phyloP scores from a whole-genome alignment of 2,113 vertebrate species.

The Heterochromis multidens region DNA sequence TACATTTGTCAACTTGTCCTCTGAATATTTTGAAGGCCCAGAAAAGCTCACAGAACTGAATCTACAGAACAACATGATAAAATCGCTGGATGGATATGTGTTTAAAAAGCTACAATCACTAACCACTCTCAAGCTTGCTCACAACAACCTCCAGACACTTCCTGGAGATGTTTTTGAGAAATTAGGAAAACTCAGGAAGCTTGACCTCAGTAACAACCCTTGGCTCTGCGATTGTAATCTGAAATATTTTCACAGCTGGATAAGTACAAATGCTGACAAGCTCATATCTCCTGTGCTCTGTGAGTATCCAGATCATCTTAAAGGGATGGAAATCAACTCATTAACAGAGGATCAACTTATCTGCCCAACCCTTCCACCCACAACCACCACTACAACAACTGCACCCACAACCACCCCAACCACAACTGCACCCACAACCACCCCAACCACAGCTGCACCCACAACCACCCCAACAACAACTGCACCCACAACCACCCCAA shows the following conservation, averaged over 20 bases:
- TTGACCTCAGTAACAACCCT: constrained; percentile 75
- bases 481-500: neutral
- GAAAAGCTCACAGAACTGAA: constrained; percentile 71
- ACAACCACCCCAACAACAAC: neutral
- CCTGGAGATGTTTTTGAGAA: constrained; percentile 57
- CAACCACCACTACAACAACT: neutral
- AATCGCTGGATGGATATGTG: constrained; percentile 43
- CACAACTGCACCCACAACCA: neutral
- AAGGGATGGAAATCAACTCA: constrained; percentile 36
- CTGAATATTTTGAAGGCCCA: constrained; percentile 71
- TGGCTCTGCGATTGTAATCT: constrained; percentile 86
- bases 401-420: neutral
- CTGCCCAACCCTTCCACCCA: constrained; percentile 52
- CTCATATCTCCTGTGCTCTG: constrained; percentile 57
- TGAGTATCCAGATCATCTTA: constrained; percentile 62
- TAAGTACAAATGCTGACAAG: constrained; percentile 51
- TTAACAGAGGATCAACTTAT: constrained; percentile 64
- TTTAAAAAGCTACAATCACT: constrained; percentile 68
- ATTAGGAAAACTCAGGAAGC: constrained; percentile 59
- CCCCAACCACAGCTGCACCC: neutral
- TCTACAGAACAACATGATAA: constrained; percentile 67
- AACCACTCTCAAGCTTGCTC: constrained; percentile 61
- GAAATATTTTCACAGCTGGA: constrained; percentile 62
- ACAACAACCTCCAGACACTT: constrained; percentile 66
- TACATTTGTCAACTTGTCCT: constrained; percentile 60